phyloP scores from a whole-genome alignment of 2,797 vertebrate species.

The Hippoglossus hippoglossus region DNA sequence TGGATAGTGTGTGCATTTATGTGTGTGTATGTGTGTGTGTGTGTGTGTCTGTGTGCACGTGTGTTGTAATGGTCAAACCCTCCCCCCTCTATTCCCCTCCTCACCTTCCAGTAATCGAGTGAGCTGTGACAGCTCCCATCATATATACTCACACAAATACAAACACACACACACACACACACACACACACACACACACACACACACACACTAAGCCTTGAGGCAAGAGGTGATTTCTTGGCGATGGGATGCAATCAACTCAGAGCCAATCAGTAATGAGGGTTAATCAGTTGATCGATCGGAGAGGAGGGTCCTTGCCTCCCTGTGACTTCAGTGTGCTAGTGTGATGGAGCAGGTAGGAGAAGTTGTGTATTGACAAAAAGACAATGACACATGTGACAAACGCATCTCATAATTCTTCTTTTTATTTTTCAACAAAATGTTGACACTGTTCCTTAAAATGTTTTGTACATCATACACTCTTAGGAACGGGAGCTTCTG shows the following conservation, averaged over 20 bases:
- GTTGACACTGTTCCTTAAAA: neutral
- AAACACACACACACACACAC: slow-evolving; percentile 45
- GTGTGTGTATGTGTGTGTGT: slow-evolving; percentile 45
- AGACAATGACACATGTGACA: neutral
- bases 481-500: too few relatives aligned
- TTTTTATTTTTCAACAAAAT: neutral
- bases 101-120: slow-evolving; percentile 79
- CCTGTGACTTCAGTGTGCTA: slow-evolving; percentile 14
- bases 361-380: slow-evolving; percentile 5
- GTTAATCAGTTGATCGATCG: slow-evolving; percentile 93
- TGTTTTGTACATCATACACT: neutral
- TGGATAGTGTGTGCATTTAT: slow-evolving; percentile 49
- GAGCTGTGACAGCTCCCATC: slow-evolving; percentile 77
- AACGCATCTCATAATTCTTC: neutral
- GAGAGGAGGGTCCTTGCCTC: slow-evolving; percentile 80
- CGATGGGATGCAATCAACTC: slow-evolving; percentile 89
- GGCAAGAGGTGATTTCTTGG: slow-evolving; percentile 87
- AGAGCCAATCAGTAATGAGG: slow-evolving; percentile 91
- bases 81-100: slow-evolving; percentile 46
- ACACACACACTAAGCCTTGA: slow-evolving; percentile 61
- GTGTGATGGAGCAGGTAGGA: neutral
- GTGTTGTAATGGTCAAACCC: slow-evolving; percentile 57
- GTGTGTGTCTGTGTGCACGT: slow-evolving; percentile 23
- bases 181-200: slow-evolving; percentile 41
- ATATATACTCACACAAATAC: slow-evolving; percentile 58